Evolutionary conservation across 2,797 vertebrate species (phyloP), one percentile per base, ranked within the genome.

Genomic region (Fistularia commersonii): DNA sequence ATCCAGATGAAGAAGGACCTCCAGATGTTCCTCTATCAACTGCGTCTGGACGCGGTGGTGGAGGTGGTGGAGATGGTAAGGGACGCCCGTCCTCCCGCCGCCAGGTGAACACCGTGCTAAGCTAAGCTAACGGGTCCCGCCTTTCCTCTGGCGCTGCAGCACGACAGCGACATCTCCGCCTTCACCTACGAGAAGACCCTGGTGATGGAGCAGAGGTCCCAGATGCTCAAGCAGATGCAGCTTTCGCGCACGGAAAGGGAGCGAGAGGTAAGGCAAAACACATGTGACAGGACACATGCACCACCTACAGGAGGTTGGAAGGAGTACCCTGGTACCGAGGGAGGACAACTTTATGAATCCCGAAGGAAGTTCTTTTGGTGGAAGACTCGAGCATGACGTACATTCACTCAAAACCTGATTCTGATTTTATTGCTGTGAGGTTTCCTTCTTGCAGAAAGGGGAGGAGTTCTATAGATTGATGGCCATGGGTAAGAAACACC

Each of bases 1-100:
- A 98, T 99, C 84, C 93, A 97, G 85, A 98, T 99, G 97, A 98
- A 98, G 80, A 98, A 97, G 59, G 97, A 99, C 71, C 90, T 99
- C 44, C 93, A 98, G 84, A 87, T 90, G 81, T 97, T 99, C 70
- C 81, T 99, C 8, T 99, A 99, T 66, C 95, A 99, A 23, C 90
- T 98, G 3, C 88, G 96, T 0, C 87, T 99, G 57, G 92, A 94
- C 37, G 96, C 97, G 6, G 90, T 93, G 73, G 97, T 98, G 57
- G 96, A 99, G 83, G 96, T 98, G 69, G 96, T 98, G 57, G 96
- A 99, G 88, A 95, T 99, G 97, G 97, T 98, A 76, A 80, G 90
- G 32, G 15, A n/a, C 3, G 14, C 1, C 11, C 7, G 7, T 6
- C 15, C 2, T 15, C 6, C 41, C 9, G 38, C 10, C 5, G 5